Conservation (phyloP, 2,113 vertebrate genomes). For the Uria lomvia region DNA sequence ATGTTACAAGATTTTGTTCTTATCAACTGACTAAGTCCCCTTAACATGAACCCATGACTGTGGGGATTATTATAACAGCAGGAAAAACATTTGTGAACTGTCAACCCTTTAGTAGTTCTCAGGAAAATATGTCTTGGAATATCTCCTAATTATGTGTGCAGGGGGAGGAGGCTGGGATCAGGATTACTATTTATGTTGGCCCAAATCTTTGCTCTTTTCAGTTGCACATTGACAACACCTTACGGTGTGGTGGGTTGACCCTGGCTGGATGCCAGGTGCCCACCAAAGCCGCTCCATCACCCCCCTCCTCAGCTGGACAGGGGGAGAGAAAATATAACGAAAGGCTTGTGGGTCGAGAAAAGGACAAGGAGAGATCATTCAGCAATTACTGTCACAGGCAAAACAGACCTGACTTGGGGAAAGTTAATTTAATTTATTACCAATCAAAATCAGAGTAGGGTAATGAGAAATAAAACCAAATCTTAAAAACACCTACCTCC, state of each 20-base stretch:
- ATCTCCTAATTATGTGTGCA: conserved; percentile 29
- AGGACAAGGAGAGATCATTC: background rate
- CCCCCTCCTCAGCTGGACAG: background rate
- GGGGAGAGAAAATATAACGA: background rate
- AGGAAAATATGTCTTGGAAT: conserved; percentile 22
- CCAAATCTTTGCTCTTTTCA: conserved; percentile 37
- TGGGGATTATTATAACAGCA: background rate
- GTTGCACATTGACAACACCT: background rate
- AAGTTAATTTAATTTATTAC: background rate
- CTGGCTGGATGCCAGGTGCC: background rate
- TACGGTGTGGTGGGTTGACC: background rate
- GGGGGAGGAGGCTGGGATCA: background rate
- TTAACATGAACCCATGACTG: background rate
- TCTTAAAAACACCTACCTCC: background rate
- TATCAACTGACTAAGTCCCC: background rate
- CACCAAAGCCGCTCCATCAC: background rate
- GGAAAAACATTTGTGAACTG: conserved; percentile 40
- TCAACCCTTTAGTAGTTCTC: background rate
- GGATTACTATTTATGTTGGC: conserved; percentile 29
- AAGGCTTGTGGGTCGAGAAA: background rate
- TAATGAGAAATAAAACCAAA: background rate
- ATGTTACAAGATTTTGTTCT: conserved; percentile 2
- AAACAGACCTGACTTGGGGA: background rate
- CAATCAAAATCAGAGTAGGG: background rate
- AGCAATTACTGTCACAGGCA: background rate